Evolutionary conservation across 2,797 vertebrate species (phyloP).

Genomic region (Salmo trutta): DNA sequence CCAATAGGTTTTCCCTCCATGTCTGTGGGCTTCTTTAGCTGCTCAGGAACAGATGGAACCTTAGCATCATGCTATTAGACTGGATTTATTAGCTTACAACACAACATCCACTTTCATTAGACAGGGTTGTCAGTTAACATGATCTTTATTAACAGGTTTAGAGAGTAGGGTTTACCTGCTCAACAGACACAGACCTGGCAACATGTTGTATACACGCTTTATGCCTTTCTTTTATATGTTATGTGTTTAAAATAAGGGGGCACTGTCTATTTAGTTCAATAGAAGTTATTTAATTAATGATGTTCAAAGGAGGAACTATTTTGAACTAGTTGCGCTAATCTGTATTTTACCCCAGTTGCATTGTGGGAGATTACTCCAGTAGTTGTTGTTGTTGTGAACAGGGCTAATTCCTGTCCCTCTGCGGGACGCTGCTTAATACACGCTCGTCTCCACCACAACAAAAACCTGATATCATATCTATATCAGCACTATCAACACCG

Average conservation of each 20-base stretch:
- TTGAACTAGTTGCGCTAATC: neutral
- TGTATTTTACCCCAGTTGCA: constrained; percentile 3
- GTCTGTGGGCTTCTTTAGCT: constrained; percentile 47
- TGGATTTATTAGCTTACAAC: constrained; percentile 60
- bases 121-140: constrained; percentile 52
- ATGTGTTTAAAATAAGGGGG: neutral
- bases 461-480: constrained; percentile 54
- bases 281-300: neutral
- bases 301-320: neutral
- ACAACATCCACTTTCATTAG: constrained; percentile 54
- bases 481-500: constrained; percentile 25
- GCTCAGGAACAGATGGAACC: constrained; percentile 54
- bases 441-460: constrained; percentile 3
- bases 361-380: neutral
- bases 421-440: constrained; percentile 12
- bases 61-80: constrained; percentile 57
- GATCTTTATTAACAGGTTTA: constrained; percentile 40
- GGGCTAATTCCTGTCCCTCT: neutral
- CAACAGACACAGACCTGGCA: constrained; percentile 24
- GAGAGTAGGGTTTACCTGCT: constrained; percentile 36
- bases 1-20: constrained; percentile 53
- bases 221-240: neutral
- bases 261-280: neutral
- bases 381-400: constrained; percentile 16
- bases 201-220: neutral